Evolutionary conservation across 30 jellyfish, hydroid and myxozoan species (phyloP), one percentile per base, ranked within the genome.

Genomic region (Chrysaora quinquecirrha): DNA sequence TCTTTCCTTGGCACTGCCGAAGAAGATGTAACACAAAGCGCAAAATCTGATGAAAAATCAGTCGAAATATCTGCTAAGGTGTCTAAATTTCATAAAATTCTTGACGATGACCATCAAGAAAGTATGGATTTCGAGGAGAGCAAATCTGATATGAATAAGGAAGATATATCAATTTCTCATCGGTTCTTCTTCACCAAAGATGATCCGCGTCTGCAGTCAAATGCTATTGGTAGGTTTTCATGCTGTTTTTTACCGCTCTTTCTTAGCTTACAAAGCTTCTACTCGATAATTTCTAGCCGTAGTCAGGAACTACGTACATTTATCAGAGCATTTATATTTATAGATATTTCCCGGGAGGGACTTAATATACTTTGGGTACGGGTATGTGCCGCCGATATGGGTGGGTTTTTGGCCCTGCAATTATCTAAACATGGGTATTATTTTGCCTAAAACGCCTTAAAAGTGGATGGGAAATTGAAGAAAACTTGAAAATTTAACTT

Each of bases 151-250:
- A 23, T 19, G 83, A 71, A 29, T 10, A 0, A 2, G 10, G 60
- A 18, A 32, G 31, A 14, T 52, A 16, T 1, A 27, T 33, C 35
- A 48, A 48, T 24, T 20, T 20, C 11, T 24, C 18, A 30, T 12
- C 30, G 21, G 47, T 73, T 85, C 84, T 85, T 85, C 79, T 85
- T 85, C 62, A 48, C 70, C 9, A 63, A 50, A 24, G 89, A 85
- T 67, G 96, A 85, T 64, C 85, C 75, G 3, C 82, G 96, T 11
- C 38, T 85, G 60, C 33, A 48, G 67, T 34, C 49, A 9, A 84
- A 70, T 75, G 71, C 54, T 10, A 60, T 34, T 54, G 84, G 84
- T 48, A 72, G 23, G 67, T 23, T 25, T 34, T n/a, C 1, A 3
- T 66, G n/a, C 1, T 66, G 34, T 49, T 4, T 18, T 1, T 7